Percentiles rank a stretch among this genome's conserved stretches.
These are phyloP conservation scores for Drosophila borealis DNA, from an alignment of 2,888 invertebrate genomes.

Conservation along the genomic window DNA sequence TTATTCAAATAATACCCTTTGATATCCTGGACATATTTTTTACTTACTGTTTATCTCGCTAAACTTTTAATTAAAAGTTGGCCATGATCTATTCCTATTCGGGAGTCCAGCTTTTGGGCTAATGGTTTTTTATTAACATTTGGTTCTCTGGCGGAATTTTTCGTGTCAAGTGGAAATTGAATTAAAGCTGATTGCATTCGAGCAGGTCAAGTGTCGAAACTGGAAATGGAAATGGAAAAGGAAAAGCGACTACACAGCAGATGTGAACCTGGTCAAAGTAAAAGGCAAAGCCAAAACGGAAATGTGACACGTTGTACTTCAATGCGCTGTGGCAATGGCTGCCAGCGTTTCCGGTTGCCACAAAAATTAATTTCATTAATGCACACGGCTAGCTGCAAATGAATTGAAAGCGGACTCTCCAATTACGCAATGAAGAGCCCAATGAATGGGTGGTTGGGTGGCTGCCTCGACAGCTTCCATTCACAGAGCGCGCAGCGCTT, in stretches of 20 bases:
- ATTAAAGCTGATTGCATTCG: slow-evolving; percentile 55
- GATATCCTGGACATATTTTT: neutral
- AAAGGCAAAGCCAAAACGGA: slow-evolving; percentile 47
- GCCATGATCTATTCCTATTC: neutral
- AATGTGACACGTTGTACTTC: slow-evolving; percentile 73
- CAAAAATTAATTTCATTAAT: slow-evolving; percentile 81
- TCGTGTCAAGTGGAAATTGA: slow-evolving; percentile 49
- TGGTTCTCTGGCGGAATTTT: neutral
- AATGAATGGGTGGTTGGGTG: too few relatives aligned
- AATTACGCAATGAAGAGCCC: slow-evolving; percentile 39
- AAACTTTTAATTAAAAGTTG: slow-evolving; percentile 3
- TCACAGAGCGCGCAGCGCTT: slow-evolving; percentile 31
- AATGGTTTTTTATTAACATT: slow-evolving; percentile 15
- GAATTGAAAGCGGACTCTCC: slow-evolving; percentile 47
- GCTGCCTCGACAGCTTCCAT: too few relatives aligned
- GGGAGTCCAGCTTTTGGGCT: neutral
- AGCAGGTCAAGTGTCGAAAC: slow-evolving; percentile 62
- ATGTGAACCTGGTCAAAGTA: neutral
- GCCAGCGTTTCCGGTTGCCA: slow-evolving; percentile 69
- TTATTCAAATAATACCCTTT: too few relatives aligned
- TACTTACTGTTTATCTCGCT: neutral
- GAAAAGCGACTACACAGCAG: neutral
- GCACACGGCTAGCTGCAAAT: slow-evolving; percentile 54
- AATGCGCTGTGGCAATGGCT: slow-evolving; percentile 36
- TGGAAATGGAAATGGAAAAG: slow-evolving; percentile 38